Percentiles rank a stretch among this genome's conserved stretches.
These are phyloP conservation scores for Drosophila pachea DNA, from an alignment of 1,140 invertebrate genomes.

Conservation along the genomic window DNA sequence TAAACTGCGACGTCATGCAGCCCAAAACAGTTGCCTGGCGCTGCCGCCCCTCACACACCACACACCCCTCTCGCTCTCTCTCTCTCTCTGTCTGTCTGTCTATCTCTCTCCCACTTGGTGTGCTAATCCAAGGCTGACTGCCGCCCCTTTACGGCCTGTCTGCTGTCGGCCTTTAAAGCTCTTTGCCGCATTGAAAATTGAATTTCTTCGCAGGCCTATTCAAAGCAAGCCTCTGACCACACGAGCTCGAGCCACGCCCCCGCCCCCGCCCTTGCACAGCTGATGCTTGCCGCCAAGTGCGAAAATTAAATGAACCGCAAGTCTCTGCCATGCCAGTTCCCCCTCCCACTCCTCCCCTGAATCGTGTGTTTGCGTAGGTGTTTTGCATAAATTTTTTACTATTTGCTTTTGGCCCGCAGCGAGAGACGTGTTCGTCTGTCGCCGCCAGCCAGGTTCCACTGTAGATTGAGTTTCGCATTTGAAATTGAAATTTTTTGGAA, in stretches of 20 bases:
- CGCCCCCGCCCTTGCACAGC: no score
- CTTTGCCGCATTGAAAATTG: slow-evolving; percentile 54
- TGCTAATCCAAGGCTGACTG: no score
- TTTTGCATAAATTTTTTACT: slow-evolving; percentile 54
- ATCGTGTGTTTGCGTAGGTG: slow-evolving; percentile 61
- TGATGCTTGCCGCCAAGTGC: slow-evolving; percentile 51
- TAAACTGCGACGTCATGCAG: slow-evolving; percentile 71
- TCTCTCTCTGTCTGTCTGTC: neutral
- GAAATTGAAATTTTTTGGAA: slow-evolving; percentile 27
- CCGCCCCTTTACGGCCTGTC: neutral
- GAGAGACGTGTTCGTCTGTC: neutral
- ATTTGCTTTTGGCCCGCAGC: slow-evolving; percentile 34
- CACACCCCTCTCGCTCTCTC: neutral
- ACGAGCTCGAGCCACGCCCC: neutral
- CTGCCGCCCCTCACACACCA: slow-evolving; percentile 1
- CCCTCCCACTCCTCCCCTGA: neutral
- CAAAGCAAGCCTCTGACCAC: slow-evolving; percentile 28
- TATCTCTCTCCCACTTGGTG: neutral
- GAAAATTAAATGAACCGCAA: slow-evolving; percentile 76
- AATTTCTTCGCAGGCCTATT: slow-evolving; percentile 47
- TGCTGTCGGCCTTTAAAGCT: slow-evolving; percentile 29
- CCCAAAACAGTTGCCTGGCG: slow-evolving; percentile 26
- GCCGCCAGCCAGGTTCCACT: neutral
- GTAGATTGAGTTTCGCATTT: slow-evolving; percentile 12
- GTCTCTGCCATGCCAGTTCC: slow-evolving; percentile 23